Percentiles rank a stretch among this genome's conserved stretches.
These are phyloP conservation scores for Leptinotarsa undecemlineata DNA, from an alignment of 1,140 invertebrate species.

Conservation along the genomic window DNA sequence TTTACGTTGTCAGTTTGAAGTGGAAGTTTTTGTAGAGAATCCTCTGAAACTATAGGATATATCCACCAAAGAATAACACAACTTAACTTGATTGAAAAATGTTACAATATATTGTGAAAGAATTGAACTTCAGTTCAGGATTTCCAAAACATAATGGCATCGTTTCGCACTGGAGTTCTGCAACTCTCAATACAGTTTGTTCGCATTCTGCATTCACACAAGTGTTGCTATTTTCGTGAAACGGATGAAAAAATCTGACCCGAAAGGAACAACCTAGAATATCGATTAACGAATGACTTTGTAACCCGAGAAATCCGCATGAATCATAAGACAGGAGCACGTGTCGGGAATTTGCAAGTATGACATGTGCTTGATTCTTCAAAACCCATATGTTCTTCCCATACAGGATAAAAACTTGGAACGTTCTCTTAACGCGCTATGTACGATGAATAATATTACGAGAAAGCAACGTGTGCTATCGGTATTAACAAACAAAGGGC, in stretches of 20 bases:
- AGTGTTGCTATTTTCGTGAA: too few species aligned
- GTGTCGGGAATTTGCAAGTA: constrained; percentile 8
- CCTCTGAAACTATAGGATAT: too few species aligned
- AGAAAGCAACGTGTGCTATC: not conserved
- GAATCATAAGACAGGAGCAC: constrained; percentile 19
- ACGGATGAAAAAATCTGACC: not conserved
- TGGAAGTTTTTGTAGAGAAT: too few species aligned
- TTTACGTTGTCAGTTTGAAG: too few species aligned
- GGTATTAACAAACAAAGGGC: constrained; percentile 10
- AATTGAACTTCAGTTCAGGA: too few species aligned
- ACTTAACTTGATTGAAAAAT: too few species aligned
- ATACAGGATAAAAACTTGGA: not conserved
- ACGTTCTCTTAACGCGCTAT: not conserved
- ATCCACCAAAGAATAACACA: too few species aligned
- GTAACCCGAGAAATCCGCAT: constrained; percentile 13
- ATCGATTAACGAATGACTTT: constrained; percentile 9
- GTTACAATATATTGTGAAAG: too few species aligned
- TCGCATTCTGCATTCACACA: too few species aligned
- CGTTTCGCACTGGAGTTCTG: too few species aligned
- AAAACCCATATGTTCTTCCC: constrained; percentile 9
- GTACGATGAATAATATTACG: not conserved
- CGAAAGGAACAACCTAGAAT: not conserved
- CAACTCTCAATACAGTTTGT: too few species aligned
- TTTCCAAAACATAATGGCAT: too few species aligned
- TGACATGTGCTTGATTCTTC: constrained; percentile 13